Evolutionary conservation across 1,140 invertebrate species (phyloP), one percentile per base, ranked within the genome.

Genomic region (Drosophila ercepeae): DNA sequence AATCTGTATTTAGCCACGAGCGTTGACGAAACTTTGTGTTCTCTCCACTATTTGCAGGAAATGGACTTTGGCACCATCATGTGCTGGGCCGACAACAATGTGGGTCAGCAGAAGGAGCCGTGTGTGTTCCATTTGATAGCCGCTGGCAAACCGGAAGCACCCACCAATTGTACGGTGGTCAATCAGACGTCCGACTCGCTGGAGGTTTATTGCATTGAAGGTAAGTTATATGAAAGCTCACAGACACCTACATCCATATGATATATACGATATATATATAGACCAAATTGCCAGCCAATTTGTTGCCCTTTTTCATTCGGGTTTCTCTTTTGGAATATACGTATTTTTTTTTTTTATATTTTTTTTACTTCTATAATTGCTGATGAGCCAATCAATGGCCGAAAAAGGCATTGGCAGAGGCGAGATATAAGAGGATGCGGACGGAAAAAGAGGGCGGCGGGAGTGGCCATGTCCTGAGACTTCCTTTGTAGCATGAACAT

Each of bases 181-280:
- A 97, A 97, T 92, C 95, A 95, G 89, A 96, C 95, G 9, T 95
- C 95, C n/a, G 94, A 95, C 51, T 96, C 95, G 4, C 91, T 96
- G 51, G 94, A 95, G 60, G 94, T 97, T 5, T 95, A 96, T 78
- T 97, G 96, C 90, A 92, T 93, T 25, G 95, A 95, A 92, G 91
- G 91, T 92, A 78, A 91, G 82, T 84, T 61, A 53, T 46, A 50
- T 64, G 27, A 42, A 25, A 27, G 14, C 23, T 14, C 29, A 50
- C 55, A 41, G 11, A 14, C 14, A 16, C 16, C 72, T 19, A 18
- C 27, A 45, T 25, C 42, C 19, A 63, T 34, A 44, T 14, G n/a
- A n/a, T n/a, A n/a, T n/a, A n/a, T n/a, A n/a, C n/a, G n/a, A 13
- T 19, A 32, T n/a, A 42, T 13, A 53, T 29, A 54, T 42, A 39